A percentile compares a stretch with the other conserved stretches of the same genome.
Conservation (phyloP, 2,797 vertebrate species). For the Hyperoplus immaculatus region DNA sequence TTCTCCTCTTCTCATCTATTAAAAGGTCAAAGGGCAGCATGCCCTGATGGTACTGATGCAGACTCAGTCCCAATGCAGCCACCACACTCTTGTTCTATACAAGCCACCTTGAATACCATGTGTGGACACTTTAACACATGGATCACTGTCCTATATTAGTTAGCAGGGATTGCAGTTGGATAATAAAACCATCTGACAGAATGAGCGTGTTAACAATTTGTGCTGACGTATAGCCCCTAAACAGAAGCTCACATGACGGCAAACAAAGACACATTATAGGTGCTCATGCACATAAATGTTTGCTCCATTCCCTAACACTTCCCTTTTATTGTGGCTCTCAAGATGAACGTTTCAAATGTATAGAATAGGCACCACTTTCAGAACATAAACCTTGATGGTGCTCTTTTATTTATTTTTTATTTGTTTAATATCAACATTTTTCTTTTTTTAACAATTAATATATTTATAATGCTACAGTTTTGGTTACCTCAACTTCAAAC, state of each 20-base stretch:
- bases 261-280: not conserved
- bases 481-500: too few species aligned
- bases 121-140: not conserved
- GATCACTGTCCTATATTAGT: not conserved
- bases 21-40: not conserved
- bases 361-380: too few species aligned
- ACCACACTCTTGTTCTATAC: not conserved
- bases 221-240: not conserved
- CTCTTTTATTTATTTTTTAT: too few species aligned
- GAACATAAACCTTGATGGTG: too few species aligned
- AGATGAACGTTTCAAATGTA: too few species aligned
- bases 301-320: too few species aligned
- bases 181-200: not conserved
- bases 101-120: not conserved
- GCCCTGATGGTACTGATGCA: not conserved
- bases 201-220: not conserved
- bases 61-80: not conserved
- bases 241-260: conserved; percentile 10
- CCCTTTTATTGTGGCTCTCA: too few species aligned
- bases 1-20: not conserved
- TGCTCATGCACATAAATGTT: too few species aligned
- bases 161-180: too few species aligned
- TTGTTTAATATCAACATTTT: too few species aligned
- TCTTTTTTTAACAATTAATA: too few species aligned
- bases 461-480: too few species aligned